These are phyloP conservation scores for Pangasius larnaudii DNA, from an alignment of 2,797 vertebrate genomes.

Conservation along the genomic window DNA sequence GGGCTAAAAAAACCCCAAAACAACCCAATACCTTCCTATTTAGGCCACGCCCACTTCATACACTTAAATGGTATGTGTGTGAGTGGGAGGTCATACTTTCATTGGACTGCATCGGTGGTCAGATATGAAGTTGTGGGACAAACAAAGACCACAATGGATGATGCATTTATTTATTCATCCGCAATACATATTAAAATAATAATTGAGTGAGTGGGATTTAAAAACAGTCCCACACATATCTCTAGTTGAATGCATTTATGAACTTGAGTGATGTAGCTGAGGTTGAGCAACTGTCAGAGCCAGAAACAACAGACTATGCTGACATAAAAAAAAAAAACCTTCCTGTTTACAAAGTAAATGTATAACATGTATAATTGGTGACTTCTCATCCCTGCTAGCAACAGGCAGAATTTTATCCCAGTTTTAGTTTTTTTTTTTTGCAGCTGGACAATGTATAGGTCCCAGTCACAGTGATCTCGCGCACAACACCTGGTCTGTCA, in stretches of 20 bases:
- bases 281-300: background rate
- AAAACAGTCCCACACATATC: background rate
- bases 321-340: background rate
- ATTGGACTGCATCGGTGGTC: background rate
- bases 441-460: background rate
- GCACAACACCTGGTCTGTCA: slow-evolving; percentile 12
- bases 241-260: background rate
- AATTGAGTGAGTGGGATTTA: background rate
- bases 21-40: background rate
- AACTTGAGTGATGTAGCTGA: background rate
- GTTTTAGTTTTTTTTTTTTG: background rate
- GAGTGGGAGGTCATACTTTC: background rate
- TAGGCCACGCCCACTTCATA: background rate
- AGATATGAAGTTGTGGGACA: background rate
- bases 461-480: background rate
- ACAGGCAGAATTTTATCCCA: background rate
- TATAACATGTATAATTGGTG: background rate
- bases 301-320: background rate
- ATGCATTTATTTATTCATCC: background rate
- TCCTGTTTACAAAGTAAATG: background rate
- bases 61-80: too few relatives aligned
- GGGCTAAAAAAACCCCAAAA: too few relatives aligned
- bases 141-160: background rate
- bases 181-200: background rate
- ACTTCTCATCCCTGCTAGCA: background rate